These are phyloP conservation scores for Metallyticus violacea DNA, from an alignment of 2,888 invertebrate genomes.

Conservation along the genomic window DNA sequence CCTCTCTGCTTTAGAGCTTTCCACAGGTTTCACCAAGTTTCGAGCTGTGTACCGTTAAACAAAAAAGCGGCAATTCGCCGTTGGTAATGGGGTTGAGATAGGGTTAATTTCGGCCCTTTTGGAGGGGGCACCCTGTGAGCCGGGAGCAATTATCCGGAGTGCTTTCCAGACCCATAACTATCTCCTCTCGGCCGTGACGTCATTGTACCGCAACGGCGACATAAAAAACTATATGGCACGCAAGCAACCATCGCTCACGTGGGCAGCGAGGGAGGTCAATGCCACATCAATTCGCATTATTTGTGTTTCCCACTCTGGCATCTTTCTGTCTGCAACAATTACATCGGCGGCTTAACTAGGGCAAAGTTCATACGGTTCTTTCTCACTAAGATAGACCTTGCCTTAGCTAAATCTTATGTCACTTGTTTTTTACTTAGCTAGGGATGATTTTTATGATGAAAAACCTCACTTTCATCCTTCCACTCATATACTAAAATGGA, in stretches of 20 bases:
- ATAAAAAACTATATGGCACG: neutral
- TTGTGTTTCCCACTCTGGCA: neutral
- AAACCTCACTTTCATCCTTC: too few relatives aligned
- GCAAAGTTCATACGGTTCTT: too few relatives aligned
- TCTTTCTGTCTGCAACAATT: neutral
- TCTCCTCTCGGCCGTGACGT: neutral
- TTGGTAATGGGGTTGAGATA: neutral
- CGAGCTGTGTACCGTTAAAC: neutral
- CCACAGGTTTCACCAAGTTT: neutral
- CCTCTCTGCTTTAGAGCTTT: neutral
- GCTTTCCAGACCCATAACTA: neutral
- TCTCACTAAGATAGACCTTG: too few relatives aligned
- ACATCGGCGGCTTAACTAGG: neutral
- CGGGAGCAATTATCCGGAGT: neutral
- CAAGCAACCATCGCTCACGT: neutral
- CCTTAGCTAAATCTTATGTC: too few relatives aligned
- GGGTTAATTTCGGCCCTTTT: neutral
- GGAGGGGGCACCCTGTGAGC: neutral
- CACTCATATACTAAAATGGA: too few relatives aligned
- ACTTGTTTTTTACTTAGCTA: too few relatives aligned
- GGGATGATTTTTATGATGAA: too few relatives aligned
- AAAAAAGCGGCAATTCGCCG: too few relatives aligned
- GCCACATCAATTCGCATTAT: neutral
- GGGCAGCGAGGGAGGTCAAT: neutral
- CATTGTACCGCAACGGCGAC: neutral